A percentile compares a stretch with the other conserved stretches of the same genome.
Conservation (phyloP, 2,888 invertebrate genomes). For the Polydrusus pterygomalis region DNA sequence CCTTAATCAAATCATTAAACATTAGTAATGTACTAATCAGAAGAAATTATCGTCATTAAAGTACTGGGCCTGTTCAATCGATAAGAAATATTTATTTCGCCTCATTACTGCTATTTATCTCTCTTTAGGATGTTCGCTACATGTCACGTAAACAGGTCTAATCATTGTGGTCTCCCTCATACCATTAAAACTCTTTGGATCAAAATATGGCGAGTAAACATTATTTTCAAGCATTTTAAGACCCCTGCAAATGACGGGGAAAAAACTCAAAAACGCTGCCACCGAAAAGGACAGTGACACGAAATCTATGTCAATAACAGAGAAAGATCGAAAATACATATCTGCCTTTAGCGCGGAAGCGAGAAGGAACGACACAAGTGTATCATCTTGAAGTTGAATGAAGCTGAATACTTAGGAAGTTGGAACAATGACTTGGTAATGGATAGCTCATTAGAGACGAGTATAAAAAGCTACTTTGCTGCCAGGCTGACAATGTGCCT, state of each 20-base stretch:
- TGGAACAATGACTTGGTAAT: constrained; percentile 52
- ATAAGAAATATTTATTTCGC: too few species aligned
- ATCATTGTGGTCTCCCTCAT: too few species aligned
- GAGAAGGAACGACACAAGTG: neutral
- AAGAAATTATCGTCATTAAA: too few species aligned
- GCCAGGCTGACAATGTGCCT: constrained; percentile 45
- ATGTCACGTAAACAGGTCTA: too few species aligned
- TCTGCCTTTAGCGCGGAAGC: neutral
- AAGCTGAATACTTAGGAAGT: constrained; percentile 38
- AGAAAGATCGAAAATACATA: neutral
- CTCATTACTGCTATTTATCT: too few species aligned
- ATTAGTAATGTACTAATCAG: too few species aligned
- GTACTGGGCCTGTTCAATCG: too few species aligned
- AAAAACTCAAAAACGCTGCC: neutral
- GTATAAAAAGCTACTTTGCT: constrained; percentile 49
- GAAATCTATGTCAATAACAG: neutral
- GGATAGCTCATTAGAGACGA: constrained; percentile 52
- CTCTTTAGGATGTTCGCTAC: too few species aligned
- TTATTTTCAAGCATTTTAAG: too few species aligned
- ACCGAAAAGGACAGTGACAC: neutral
- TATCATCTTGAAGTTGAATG: constrained; percentile 35
- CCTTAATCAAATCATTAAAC: too few species aligned
- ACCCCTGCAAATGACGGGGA: neutral
- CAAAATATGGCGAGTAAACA: too few species aligned
- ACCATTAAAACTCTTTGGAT: too few species aligned